Base-by-base conservation (phyloP, 2,888 invertebrate genomes). In the Dromius quadrimaculatus region DNA sequence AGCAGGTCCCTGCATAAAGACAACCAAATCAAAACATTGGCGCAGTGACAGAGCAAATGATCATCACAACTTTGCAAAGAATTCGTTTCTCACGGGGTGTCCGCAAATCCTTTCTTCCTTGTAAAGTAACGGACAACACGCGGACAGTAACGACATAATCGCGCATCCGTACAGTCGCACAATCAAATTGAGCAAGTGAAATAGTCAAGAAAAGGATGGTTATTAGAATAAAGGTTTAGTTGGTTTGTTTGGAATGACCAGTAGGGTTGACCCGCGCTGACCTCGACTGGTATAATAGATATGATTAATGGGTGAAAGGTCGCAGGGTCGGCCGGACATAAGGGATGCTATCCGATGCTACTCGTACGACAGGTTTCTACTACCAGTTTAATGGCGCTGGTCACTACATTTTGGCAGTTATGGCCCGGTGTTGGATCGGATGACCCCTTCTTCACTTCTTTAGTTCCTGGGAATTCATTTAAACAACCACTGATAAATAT, bases 231-330 rank as follows among this genome's bases (percentile, higher is more conserved):
- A 74, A 57, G 62, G 72, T 54, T 50, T 75, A 69, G 64, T 74
- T 66, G 73, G 73, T n/a, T 13, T 74, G 43, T 71, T 75, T 76
- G 77, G 11, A 54, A 69, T 77, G 75, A 77, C 77, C 77, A 59
- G 70, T 70, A 57, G 36, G 32, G 43, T 17, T 69, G 68, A 69
- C 68, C 73, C 74, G 73, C 75, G 76, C 75, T 79, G 80, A 81
- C 82, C 81, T 78, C 76, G 76, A 75, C 77, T 75, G 74, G 76
- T 79, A 78, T 81, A 81, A 82, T 80, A 81, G 82, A 82, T 81
- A 82, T 83, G 82, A 83, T 83, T 82, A 82, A 83, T 83, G 82
- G 82, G 80, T 80, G 77, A 75, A 77, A 80, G 82, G 82, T 81
- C 81, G 77, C 73, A 77, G 79, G 83, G 81, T 82, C 81, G 81